phyloP scores from a whole-genome alignment of 2,113 vertebrate species.

The Eubucco bourcierii region DNA sequence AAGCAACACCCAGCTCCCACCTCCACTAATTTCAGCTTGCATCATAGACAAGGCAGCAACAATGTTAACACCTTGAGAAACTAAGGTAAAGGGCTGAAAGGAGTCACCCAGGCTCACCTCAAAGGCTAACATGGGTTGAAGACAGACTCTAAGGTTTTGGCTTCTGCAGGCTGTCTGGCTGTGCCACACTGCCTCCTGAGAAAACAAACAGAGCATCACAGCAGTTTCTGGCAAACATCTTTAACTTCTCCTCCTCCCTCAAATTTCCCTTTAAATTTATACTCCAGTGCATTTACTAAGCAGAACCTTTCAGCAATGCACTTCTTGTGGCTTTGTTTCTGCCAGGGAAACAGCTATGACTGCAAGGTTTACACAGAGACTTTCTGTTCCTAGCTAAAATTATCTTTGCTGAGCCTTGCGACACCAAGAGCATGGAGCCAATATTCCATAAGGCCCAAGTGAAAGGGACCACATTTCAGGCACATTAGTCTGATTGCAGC shows the following conservation, averaged over 20 bases:
- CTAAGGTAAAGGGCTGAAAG: background rate
- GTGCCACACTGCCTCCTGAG: background rate
- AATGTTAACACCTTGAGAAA: background rate
- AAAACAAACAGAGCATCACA: background rate
- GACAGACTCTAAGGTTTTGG: too few species aligned
- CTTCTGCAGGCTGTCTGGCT: background rate
- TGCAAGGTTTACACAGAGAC: constrained; percentile 33
- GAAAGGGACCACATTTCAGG: background rate
- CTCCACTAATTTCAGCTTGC: background rate
- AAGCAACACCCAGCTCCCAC: background rate
- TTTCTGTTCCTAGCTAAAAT: constrained; percentile 64
- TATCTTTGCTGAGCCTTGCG: constrained; percentile 48
- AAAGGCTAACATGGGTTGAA: background rate
- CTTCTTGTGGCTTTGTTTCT: background rate
- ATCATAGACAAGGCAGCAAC: background rate
- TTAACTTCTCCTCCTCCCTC: background rate
- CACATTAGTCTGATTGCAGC: background rate
- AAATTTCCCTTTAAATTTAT: background rate
- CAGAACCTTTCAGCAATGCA: background rate
- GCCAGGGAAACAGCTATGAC: background rate
- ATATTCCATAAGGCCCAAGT: constrained; percentile 26
- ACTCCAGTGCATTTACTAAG: background rate
- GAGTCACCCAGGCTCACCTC: background rate
- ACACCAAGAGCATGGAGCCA: background rate
- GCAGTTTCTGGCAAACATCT: background rate